Evolutionary conservation across 1,140 invertebrate genomes (phyloP).

Genomic region (Zophobas morio): DNA sequence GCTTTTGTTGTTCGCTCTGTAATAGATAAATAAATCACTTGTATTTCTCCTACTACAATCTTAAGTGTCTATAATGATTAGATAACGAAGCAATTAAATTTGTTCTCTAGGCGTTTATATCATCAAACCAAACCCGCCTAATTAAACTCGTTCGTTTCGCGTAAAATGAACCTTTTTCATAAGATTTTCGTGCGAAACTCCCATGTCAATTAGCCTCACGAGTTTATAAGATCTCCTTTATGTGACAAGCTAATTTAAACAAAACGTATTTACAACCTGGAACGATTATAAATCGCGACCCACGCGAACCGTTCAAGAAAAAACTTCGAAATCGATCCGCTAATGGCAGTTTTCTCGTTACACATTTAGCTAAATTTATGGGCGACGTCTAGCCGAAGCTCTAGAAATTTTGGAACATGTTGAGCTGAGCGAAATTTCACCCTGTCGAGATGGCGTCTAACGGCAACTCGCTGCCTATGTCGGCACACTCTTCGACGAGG

Average conservation of each 20-base stretch:
- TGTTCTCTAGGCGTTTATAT: background rate
- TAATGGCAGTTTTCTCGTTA: background rate
- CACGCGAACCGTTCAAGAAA: background rate
- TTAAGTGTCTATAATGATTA: constrained; percentile 4
- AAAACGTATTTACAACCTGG: constrained; percentile 21
- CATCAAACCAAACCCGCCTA: background rate
- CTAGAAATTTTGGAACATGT: background rate
- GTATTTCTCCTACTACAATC: background rate
- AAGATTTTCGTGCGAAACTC: background rate
- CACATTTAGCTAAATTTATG: background rate
- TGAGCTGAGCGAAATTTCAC: constrained; percentile 1
- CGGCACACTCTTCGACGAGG: constrained; percentile 58
- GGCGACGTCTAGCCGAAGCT: background rate
- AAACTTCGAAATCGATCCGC: background rate
- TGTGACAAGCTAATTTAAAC: constrained; percentile 35
- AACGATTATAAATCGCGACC: constrained; percentile 16
- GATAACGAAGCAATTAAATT: constrained; percentile 8
- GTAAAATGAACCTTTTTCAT: background rate
- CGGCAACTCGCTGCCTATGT: constrained; percentile 46
- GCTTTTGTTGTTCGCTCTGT: too few relatives aligned
- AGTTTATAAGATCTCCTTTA: constrained; percentile 15
- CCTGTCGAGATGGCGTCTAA: constrained; percentile 21
- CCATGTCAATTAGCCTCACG: constrained; percentile 21
- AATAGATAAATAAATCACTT: background rate
- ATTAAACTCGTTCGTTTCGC: background rate